A percentile compares a stretch with the other conserved stretches of the same genome.
Evolutionary conservation across 2,888 invertebrate species (phyloP).

Genomic region (Serrognathus titanus): DNA sequence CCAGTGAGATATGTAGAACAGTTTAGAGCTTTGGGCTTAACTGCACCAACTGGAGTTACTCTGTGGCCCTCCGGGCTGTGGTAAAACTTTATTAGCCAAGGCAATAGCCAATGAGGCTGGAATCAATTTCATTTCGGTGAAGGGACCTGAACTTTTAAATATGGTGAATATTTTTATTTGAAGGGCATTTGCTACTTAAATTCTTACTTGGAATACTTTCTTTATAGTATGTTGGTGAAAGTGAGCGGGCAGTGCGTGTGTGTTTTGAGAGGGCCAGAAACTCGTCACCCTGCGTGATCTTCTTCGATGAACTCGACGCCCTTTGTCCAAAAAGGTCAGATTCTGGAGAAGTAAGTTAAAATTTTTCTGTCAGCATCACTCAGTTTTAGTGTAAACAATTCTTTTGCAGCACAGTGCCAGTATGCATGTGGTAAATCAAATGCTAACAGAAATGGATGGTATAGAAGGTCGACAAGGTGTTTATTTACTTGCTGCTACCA

Average conservation of each 20-base stretch:
- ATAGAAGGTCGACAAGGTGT: constrained; percentile 88
- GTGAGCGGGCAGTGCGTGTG: constrained; percentile 93
- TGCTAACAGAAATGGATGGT: constrained; percentile 98
- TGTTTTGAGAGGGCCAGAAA: constrained; percentile 93
- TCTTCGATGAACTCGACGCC: constrained; percentile 98
- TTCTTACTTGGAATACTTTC: constrained; percentile 5
- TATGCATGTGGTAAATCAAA: constrained; percentile 89
- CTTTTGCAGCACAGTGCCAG: constrained; percentile 62
- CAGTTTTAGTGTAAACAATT: constrained; percentile 5
- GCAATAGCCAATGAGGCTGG: constrained; percentile 98
- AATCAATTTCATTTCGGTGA: constrained; percentile 97
- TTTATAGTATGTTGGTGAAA: constrained; percentile 92
- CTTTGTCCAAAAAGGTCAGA: constrained; percentile 87
- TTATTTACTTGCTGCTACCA: constrained; percentile 93
- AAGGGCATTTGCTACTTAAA: no score
- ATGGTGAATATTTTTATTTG: constrained; percentile 64
- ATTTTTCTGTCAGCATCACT: neutral
- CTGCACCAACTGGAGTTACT: constrained; percentile 81
- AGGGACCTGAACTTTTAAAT: constrained; percentile 95
- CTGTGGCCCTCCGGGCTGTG: constrained; percentile 96
- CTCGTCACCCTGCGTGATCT: constrained; percentile 96
- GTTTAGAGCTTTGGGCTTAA: constrained; percentile 73
- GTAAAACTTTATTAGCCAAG: constrained; percentile 95
- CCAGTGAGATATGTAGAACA: constrained; percentile 86
- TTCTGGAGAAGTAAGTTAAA: constrained; percentile 54